phyloP scores from a whole-genome alignment of 2,888 invertebrate genomes.

The Notodonta dromedarius region DNA sequence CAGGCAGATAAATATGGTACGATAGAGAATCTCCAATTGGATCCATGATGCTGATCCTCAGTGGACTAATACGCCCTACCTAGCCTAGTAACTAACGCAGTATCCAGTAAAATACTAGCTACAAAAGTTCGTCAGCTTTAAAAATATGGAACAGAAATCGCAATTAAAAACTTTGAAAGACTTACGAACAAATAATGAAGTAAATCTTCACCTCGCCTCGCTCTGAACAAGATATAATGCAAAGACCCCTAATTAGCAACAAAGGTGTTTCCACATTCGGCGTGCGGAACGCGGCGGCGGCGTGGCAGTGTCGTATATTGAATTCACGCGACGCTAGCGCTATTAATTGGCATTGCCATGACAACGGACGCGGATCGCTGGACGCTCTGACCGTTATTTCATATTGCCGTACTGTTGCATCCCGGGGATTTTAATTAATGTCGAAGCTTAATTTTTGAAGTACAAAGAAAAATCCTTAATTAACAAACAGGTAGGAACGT shows the following conservation, averaged over 20 bases:
- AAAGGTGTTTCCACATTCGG: not conserved
- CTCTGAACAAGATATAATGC: not conserved
- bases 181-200: not conserved
- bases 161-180: not conserved
- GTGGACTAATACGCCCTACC: no score
- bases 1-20: no score
- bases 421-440: conserved; percentile 2
- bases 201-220: not conserved
- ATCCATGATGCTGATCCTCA: no score
- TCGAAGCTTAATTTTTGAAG: not conserved
- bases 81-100: no score
- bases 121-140: not conserved
- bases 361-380: conserved; percentile 35
- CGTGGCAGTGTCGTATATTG: conserved; percentile 17
- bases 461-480: not conserved
- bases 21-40: no score
- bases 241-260: not conserved
- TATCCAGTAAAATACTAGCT: no score
- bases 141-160: not conserved
- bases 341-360: conserved; percentile 49
- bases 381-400: conserved; percentile 16
- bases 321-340: conserved; percentile 49
- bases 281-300: not conserved
- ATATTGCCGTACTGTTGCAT: conserved; percentile 12
- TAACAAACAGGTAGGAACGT: no score